Evolutionary conservation across 2,797 vertebrate species (phyloP).

Genomic region (Macropus fuliginosus): DNA sequence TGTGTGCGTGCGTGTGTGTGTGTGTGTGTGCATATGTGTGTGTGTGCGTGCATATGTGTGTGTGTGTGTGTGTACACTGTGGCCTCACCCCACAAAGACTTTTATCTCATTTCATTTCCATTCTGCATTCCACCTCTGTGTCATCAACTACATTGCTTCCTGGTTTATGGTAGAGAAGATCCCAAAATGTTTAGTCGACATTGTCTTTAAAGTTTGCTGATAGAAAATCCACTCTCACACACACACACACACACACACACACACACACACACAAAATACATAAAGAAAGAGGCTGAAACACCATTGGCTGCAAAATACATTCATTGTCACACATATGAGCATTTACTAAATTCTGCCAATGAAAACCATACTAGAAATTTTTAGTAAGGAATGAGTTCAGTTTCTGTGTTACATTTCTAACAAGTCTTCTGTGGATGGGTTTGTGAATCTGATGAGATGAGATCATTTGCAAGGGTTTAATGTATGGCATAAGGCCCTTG

Average conservation of each 20-base stretch:
- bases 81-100: constrained; percentile 79
- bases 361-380: constrained; percentile 61
- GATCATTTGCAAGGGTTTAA: not conserved
- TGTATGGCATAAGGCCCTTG: not conserved
- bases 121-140: constrained; percentile 81
- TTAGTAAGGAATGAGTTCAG: constrained; percentile 35
- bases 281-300: constrained; percentile 67
- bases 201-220: constrained; percentile 77
- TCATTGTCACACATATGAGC: constrained; percentile 28
- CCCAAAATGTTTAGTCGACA: constrained; percentile 76
- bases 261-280: constrained; percentile 29
- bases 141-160: constrained; percentile 85
- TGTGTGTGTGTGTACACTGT: constrained; percentile 67
- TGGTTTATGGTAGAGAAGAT: constrained; percentile 81
- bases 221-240: constrained; percentile 69
- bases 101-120: constrained; percentile 85
- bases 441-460: not conserved
- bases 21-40: no score
- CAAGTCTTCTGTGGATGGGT: constrained; percentile 19
- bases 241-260: no score
- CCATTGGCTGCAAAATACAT: constrained; percentile 49
- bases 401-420: constrained; percentile 44
- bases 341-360: constrained; percentile 58
- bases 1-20: constrained; percentile 35
- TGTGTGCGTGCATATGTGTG: no score